Evolutionary conservation across 2,888 invertebrate genomes (phyloP).

Genomic region (Hirudinaria manillensis): DNA sequence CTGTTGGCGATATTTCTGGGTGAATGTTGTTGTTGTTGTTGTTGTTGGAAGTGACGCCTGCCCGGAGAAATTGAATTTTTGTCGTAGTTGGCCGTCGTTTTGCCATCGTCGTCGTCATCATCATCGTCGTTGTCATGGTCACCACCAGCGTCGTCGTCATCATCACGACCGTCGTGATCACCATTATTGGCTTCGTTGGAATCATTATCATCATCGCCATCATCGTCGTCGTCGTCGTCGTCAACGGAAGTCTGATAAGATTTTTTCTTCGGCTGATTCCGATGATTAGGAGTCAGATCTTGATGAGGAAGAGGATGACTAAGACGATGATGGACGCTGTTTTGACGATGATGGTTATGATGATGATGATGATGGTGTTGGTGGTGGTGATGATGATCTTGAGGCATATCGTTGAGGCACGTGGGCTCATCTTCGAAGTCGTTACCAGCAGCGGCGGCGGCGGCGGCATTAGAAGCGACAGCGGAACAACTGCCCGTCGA

Average conservation of each 20-base stretch:
- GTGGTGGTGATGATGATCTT: neutral
- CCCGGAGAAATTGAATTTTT: neutral
- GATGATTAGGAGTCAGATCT: neutral
- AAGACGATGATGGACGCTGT: neutral
- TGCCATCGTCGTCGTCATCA: neutral
- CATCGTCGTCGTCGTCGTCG: neutral
- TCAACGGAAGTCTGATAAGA: neutral
- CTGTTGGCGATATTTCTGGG: too few relatives aligned
- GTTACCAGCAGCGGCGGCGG: too few relatives aligned
- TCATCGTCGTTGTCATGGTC: neutral
- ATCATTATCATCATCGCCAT: neutral
- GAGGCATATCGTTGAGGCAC: neutral
- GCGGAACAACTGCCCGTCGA: too few relatives aligned
- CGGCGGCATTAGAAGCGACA: too few relatives aligned
- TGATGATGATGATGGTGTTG: neutral
- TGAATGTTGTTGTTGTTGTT: too few relatives aligned
- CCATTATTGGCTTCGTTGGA: neutral
- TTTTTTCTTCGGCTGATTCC: neutral
- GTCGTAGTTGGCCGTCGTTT: neutral
- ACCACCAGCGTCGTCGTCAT: too few relatives aligned
- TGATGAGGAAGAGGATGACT: neutral
- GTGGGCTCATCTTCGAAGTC: neutral
- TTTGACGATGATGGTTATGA: conserved; percentile 11
- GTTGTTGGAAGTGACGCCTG: neutral
- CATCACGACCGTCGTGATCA: neutral